Percentiles rank a stretch among this genome's conserved stretches.
Evolutionary conservation across 1,140 invertebrate species (phyloP).

Genomic region (Apis cerana): DNA sequence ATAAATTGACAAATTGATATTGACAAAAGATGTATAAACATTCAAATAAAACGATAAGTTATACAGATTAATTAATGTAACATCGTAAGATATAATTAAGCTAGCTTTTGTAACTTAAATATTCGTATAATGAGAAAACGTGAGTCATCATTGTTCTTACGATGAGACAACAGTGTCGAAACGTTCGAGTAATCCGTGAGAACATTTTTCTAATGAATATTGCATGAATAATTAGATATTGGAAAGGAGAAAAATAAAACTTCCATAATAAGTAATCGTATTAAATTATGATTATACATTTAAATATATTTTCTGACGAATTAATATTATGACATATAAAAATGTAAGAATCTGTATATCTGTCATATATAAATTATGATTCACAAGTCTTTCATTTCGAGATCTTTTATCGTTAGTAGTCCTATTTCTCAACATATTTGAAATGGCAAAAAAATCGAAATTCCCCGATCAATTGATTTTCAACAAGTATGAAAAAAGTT

Average conservation of each 20-base stretch:
- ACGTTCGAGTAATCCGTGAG: slow-evolving; percentile 48
- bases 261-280: background rate
- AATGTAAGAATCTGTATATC: no score
- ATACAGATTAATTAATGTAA: slow-evolving; percentile 11
- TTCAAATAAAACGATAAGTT: background rate
- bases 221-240: slow-evolving; percentile 34
- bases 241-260: slow-evolving; percentile 9
- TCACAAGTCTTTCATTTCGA: no score
- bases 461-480: no score
- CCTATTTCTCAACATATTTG: no score
- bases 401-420: no score
- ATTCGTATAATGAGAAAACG: slow-evolving; percentile 36
- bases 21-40: background rate
- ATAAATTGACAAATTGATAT: background rate
- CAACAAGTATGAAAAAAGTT: no score
- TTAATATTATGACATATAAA: no score
- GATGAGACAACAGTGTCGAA: slow-evolving; percentile 49
- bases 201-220: slow-evolving; percentile 59
- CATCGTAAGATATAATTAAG: slow-evolving; percentile 34
- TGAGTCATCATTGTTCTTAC: slow-evolving; percentile 39
- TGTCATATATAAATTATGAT: no score
- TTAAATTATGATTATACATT: no score
- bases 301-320: no score
- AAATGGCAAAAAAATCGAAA: no score
- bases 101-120: slow-evolving; percentile 15